Base-by-base conservation (phyloP, 2,888 invertebrate genomes). In the Pammene fasciana region DNA sequence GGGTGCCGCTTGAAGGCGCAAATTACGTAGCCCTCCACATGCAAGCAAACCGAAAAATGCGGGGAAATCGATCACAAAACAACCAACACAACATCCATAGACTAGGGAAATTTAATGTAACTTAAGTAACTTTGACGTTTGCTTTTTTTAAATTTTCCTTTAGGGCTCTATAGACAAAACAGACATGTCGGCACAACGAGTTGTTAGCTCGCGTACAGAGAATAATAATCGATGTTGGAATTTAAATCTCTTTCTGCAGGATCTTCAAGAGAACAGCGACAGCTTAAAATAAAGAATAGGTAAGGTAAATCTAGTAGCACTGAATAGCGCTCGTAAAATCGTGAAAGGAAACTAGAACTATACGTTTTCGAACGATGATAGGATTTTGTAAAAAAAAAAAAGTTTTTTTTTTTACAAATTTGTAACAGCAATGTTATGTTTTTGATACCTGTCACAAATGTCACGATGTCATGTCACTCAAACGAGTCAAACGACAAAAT, bases 41-140 rank as follows among this genome's bases (percentile, higher is more conserved):
- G 14, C 52, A 52, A 52, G 45, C 57, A 57, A 68, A 57, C 64
- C 38, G 57, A 68, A 68, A 68, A 68, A 65, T 68, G 68, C 68
- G 68, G 68, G 68, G 64, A 68, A 68, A 68, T 68, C 68, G 68
- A 68, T 68, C 68, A 68, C 68, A 68, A 64, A 65, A 68, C 64
- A 68, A 68, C 68, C 68, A 64, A 68, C 68, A 68, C 57, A 64
- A 64, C 68, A 68, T 18, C 34, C 68, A 65, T 65, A 68, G 68
- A 64, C 57, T 41, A 54, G 43, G 52, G 36, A 64, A 59, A 68
- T 45, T 59, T 46, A 5, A 6, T 14, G 38, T 10, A 26, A 26
- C 2, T 26, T 3, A 26, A 3, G 26, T 26, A 46, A 14, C 14
- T 46, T 54, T 68, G 62, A 62, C 68, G 26, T 62, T 36, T 11